These are phyloP conservation scores for Sarcophilus harrisii DNA, from an alignment of 2,797 vertebrate species.

Conservation along the genomic window DNA sequence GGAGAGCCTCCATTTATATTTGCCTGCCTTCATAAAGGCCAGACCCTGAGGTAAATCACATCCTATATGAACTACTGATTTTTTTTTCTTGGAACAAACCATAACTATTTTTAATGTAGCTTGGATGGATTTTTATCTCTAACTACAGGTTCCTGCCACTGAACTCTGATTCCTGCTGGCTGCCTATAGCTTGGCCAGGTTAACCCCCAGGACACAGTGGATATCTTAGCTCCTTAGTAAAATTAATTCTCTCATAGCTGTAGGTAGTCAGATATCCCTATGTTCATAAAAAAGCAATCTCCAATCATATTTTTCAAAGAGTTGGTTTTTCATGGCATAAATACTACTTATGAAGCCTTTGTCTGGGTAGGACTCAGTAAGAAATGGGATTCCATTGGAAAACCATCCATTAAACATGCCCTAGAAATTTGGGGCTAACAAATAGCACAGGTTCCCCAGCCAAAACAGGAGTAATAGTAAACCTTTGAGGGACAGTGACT, in stretches of 20 bases:
- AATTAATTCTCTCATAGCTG: slow-evolving; percentile 52
- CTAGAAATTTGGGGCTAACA: neutral
- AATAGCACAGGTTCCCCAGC: neutral
- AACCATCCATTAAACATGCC: neutral
- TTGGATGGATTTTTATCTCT: slow-evolving; percentile 69
- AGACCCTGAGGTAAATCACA: slow-evolving; percentile 57
- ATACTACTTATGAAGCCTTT: neutral
- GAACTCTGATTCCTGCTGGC: slow-evolving; percentile 24
- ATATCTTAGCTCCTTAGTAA: slow-evolving; percentile 49
- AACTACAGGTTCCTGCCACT: neutral
- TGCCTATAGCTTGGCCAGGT: slow-evolving; percentile 41
- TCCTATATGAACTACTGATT: slow-evolving; percentile 48
- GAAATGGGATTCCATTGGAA: neutral
- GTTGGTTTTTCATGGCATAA: neutral
- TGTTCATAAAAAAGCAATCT: slow-evolving; percentile 55
- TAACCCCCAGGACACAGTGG: slow-evolving; percentile 35
- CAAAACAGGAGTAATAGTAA: neutral
- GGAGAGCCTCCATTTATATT: slow-evolving; percentile 69
- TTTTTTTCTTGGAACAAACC: slow-evolving; percentile 61
- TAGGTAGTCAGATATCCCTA: neutral
- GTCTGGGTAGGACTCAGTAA: neutral
- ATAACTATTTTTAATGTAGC: neutral
- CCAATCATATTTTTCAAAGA: neutral
- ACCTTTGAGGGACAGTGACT: neutral
- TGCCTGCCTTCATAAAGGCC: slow-evolving; percentile 45